A percentile compares a stretch with the other conserved stretches of the same genome.
phyloP scores from a whole-genome alignment of 2,113 vertebrate species.

The Macrotis lagotis region DNA sequence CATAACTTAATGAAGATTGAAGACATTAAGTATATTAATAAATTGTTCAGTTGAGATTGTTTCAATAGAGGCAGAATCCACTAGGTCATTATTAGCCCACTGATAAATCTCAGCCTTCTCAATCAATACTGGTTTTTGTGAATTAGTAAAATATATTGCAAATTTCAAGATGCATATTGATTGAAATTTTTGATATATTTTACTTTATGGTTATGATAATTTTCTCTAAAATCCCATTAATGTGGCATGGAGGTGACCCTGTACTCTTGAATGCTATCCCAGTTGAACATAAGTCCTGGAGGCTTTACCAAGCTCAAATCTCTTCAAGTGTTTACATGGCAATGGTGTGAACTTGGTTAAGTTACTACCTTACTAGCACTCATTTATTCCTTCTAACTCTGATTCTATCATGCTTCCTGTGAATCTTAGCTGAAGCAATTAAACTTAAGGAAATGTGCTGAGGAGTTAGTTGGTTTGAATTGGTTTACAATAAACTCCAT shows the following conservation, averaged over 20 bases:
- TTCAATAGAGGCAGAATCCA: neutral
- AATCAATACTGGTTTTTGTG: neutral
- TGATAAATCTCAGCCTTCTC: neutral
- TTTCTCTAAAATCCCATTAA: neutral
- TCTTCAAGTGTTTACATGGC: neutral
- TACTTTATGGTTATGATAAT: neutral
- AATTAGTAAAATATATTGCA: neutral
- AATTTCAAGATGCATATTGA: neutral
- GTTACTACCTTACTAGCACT: neutral
- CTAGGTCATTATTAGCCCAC: neutral
- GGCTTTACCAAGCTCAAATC: neutral
- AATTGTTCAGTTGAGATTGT: neutral
- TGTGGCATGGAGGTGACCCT: neutral
- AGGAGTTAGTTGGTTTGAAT: neutral
- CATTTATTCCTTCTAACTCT: neutral
- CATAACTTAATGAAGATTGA: neutral
- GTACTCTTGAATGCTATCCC: neutral
- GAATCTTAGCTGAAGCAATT: neutral
- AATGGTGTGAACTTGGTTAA: neutral
- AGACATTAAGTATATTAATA: neutral
- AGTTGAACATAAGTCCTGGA: neutral
- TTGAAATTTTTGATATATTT: neutral
- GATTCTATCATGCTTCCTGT: neutral
- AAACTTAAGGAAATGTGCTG: neutral
- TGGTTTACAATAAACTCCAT: neutral